These are phyloP conservation scores for Unio pictorum DNA, from an alignment of 2,888 invertebrate species.

Conservation along the genomic window DNA sequence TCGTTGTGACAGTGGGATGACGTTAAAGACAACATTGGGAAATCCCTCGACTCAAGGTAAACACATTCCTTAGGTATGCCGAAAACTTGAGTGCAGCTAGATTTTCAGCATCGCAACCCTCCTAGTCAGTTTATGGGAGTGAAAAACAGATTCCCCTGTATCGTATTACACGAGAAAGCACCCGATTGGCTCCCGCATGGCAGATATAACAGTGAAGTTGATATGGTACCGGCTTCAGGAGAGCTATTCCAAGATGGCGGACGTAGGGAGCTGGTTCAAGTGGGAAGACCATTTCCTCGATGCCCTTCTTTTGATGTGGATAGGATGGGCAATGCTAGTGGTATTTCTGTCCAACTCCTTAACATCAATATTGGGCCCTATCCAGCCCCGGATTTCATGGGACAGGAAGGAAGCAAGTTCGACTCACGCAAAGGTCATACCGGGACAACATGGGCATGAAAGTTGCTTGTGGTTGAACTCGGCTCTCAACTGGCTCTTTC, in stretches of 20 bases:
- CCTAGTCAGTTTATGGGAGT: slow-evolving; percentile 61
- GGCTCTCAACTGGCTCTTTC: slow-evolving; percentile 66
- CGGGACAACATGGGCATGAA: slow-evolving; percentile 48
- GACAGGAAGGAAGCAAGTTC: slow-evolving; percentile 39
- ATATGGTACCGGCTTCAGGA: slow-evolving; percentile 69
- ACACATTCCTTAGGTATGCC: no score
- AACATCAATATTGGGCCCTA: slow-evolving; percentile 62
- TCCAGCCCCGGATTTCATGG: slow-evolving; percentile 52
- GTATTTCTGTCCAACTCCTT: slow-evolving; percentile 62
- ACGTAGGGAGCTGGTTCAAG: slow-evolving; percentile 62
- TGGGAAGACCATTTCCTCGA: slow-evolving; percentile 68
- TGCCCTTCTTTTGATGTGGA: slow-evolving; percentile 66
- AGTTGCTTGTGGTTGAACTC: slow-evolving; percentile 67
- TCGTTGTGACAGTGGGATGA: no score
- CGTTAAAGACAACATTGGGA: no score
- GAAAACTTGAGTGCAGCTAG: no score
- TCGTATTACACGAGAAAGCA: slow-evolving; percentile 51
- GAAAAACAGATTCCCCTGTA: slow-evolving; percentile 48
- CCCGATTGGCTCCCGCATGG: slow-evolving; percentile 65
- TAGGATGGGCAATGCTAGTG: slow-evolving; percentile 60
- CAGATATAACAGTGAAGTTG: slow-evolving; percentile 68
- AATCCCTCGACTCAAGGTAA: no score
- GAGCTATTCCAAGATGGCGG: slow-evolving; percentile 66
- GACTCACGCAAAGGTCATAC: slow-evolving; percentile 21
- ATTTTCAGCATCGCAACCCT: neutral